A percentile compares a stretch with the other conserved stretches of the same genome.
These are phyloP conservation scores for Dyspetes luteomarginatus DNA, from an alignment of 2,888 invertebrate species.

Conservation along the genomic window DNA sequence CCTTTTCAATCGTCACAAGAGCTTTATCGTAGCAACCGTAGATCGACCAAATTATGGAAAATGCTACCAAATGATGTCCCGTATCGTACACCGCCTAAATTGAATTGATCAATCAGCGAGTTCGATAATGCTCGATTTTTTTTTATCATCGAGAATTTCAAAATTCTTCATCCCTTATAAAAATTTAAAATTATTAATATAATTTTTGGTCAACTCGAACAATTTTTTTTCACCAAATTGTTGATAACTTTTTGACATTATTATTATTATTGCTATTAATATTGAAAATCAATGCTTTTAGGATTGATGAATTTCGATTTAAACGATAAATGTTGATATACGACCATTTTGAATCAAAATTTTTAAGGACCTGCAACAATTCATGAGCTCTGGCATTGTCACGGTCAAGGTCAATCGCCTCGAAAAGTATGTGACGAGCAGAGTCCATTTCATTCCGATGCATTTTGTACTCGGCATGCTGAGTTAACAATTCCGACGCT, in stretches of 20 bases:
- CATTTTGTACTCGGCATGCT: constrained; percentile 72
- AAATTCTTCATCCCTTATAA: not conserved
- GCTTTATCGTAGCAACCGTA: constrained; percentile 73
- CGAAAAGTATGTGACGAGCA: constrained; percentile 69
- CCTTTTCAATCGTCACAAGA: constrained; percentile 69
- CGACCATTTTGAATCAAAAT: too few species aligned
- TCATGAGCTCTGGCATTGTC: constrained; percentile 64
- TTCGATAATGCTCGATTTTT: too few species aligned
- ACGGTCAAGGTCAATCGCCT: constrained; percentile 66
- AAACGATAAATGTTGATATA: too few species aligned
- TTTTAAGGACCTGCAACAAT: constrained; percentile 68
- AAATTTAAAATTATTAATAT: not conserved
- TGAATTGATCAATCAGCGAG: too few species aligned
- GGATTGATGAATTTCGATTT: too few species aligned
- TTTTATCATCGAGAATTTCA: not conserved
- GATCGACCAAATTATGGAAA: constrained; percentile 70
- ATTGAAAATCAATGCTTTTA: not conserved
- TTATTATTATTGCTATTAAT: too few species aligned
- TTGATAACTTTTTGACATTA: too few species aligned
- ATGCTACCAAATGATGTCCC: constrained; percentile 65
- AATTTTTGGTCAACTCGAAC: too few species aligned
- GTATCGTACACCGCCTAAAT: constrained; percentile 67
- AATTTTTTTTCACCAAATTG: too few species aligned
- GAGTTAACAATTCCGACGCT: constrained; percentile 61
- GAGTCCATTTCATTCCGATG: constrained; percentile 63